These are phyloP conservation scores for Babylonia areolata DNA, from an alignment of 1,140 invertebrate genomes.

Conservation along the genomic window DNA sequence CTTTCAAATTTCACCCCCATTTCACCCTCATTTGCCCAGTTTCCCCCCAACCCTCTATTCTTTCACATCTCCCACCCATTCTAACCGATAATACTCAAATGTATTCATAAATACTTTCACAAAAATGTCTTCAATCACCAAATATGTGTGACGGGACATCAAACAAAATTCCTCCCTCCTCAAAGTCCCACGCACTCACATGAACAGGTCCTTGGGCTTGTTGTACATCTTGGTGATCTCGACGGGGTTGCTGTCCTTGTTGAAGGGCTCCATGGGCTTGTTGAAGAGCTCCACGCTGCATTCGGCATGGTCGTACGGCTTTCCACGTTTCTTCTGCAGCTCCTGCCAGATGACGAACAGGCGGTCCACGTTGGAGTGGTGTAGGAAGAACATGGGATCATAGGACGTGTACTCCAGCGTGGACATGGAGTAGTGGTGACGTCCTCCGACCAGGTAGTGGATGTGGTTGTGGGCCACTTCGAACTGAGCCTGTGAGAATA, in stretches of 20 bases:
- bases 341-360: slow-evolving; percentile 49
- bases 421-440: slow-evolving; percentile 48
- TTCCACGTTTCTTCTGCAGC: slow-evolving; percentile 43
- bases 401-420: slow-evolving; percentile 52
- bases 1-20: too few species aligned
- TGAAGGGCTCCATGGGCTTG: slow-evolving; percentile 37
- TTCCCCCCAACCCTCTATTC: too few species aligned
- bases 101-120: too few species aligned
- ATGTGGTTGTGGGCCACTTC: slow-evolving; percentile 55
- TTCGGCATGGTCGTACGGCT: slow-evolving; percentile 36
- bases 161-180: neutral
- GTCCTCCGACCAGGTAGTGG: slow-evolving; percentile 55
- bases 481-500: slow-evolving; percentile 43
- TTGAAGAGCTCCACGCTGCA: slow-evolving; percentile 43
- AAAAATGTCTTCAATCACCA: too few species aligned
- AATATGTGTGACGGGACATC: too few species aligned
- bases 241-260: slow-evolving; percentile 37
- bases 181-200: neutral
- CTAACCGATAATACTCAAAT: too few species aligned
- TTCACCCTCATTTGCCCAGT: too few species aligned
- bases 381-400: slow-evolving; percentile 55
- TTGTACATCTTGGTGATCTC: slow-evolving; percentile 33
- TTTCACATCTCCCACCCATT: too few species aligned
- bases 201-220: slow-evolving; percentile 36
- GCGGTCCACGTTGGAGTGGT: slow-evolving; percentile 53